Base-by-base conservation (phyloP, 2,797 vertebrate genomes). In the Schizopygopsis malacanthus region DNA sequence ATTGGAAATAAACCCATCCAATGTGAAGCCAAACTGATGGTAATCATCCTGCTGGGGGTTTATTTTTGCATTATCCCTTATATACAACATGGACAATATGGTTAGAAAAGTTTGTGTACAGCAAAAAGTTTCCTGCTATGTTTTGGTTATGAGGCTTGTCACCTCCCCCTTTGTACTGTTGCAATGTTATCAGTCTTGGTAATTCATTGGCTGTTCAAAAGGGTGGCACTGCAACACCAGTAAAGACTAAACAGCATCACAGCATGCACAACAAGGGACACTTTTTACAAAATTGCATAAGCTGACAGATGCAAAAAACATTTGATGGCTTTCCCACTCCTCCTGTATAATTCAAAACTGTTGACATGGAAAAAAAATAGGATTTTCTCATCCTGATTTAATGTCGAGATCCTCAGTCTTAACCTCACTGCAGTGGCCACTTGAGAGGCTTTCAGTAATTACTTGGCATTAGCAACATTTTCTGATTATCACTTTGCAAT, bases 181-280 rank as follows among this genome's bases (percentile, higher is more conserved):
- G 15, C 41, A 80, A 70, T n/a, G 8, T 20, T 65, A 43, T 79
- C 47, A 59, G 67, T 72, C 63, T 79, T 70, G 65, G 65, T 33
- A 85, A 80, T 85, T 43, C 69, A 72, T 63, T 80, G 65, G 77
- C 28, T 65, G 43, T 63, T 72, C 28, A 80, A 47, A 73, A 33
- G 41, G 77, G 84, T 85, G 39, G 73, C 76, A 73, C 78, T 87
- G 72, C 86, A 84, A 41, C 71, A 87, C 41, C 54, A 77, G 52
- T 52, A 71, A 81, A 75, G 71, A 65, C 79, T 41, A 37, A 59
- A 22, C 63, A 54, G n/a, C n/a, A 78, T 70, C 28, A 47, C n/a
- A 56, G 81, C 56, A 52, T 61, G 9, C 28, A 75, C 52, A 78
- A 22, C 47, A 59, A 67, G 22, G 43, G 43, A 13, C 18, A 65